Evolutionary conservation across 2,113 vertebrate genomes (phyloP).

Genomic region (Silurus asotus): DNA sequence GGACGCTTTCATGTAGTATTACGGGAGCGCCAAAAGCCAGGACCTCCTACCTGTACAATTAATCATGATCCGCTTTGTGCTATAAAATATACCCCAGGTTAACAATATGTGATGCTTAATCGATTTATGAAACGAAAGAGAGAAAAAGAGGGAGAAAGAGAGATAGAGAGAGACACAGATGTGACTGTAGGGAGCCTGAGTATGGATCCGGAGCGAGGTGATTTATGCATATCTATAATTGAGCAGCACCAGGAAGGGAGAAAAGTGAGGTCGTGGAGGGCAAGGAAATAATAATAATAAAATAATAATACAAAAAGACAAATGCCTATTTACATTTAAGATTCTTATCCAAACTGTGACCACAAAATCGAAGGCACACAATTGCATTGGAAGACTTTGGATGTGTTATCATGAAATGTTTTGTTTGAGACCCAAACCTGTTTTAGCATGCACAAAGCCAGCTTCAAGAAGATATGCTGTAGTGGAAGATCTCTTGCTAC

Average conservation of each 20-base stretch:
- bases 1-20: neutral
- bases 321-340: too few relatives aligned
- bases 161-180: conserved; percentile 18
- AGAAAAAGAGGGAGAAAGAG: neutral
- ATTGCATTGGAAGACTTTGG: too few relatives aligned
- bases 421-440: too few relatives aligned
- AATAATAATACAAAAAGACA: too few relatives aligned
- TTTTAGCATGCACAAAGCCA: too few relatives aligned
- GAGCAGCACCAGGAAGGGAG: conserved; percentile 51
- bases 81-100: neutral
- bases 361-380: too few relatives aligned
- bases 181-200: conserved; percentile 4
- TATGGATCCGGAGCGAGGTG: conserved; percentile 45
- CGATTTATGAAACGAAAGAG: neutral
- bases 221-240: conserved; percentile 71
- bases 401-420: too few relatives aligned
- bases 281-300: neutral
- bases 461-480: too few relatives aligned
- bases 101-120: neutral
- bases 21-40: too few relatives aligned
- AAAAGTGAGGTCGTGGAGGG: neutral
- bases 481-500: too few relatives aligned
- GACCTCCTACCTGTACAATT: too few relatives aligned
- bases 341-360: too few relatives aligned
- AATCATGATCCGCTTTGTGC: neutral